A percentile compares a stretch with the other conserved stretches of the same genome.
Conservation (phyloP, 2,113 vertebrate species). For the Uropsilus gracilis region DNA sequence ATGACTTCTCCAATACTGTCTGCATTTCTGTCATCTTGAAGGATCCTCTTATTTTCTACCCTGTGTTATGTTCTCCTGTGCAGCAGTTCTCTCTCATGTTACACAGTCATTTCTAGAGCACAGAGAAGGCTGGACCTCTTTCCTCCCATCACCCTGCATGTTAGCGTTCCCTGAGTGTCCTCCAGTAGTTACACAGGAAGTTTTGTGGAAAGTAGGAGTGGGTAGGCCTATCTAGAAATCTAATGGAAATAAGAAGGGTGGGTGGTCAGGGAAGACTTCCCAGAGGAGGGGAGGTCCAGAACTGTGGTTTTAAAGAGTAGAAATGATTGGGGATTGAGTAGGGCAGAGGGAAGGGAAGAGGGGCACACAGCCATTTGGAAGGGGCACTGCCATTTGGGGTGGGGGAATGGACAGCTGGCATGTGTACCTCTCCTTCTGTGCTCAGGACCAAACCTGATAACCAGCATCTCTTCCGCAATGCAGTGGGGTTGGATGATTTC, state of each 20-base stretch:
- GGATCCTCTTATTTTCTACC: neutral
- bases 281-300: neutral
- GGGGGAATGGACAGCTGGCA: accelerated
- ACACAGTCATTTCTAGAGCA: neutral
- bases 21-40: neutral
- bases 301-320: neutral
- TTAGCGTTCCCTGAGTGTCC: neutral
- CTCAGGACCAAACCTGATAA: neutral
- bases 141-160: neutral
- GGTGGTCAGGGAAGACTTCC: neutral
- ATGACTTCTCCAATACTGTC: neutral
- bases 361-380: neutral
- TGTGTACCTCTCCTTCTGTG: neutral
- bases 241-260: neutral
- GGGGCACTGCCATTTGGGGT: neutral
- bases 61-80: neutral
- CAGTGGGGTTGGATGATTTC: neutral
- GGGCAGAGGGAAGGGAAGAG: neutral
- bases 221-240: neutral
- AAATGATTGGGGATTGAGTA: accelerated
- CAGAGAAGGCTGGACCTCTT: neutral
- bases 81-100: neutral
- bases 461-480: neutral
- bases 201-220: neutral
- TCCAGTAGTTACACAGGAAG: neutral